Evolutionary conservation across 2,797 vertebrate genomes (phyloP).

Genomic region (Sebastes diaconus): DNA sequence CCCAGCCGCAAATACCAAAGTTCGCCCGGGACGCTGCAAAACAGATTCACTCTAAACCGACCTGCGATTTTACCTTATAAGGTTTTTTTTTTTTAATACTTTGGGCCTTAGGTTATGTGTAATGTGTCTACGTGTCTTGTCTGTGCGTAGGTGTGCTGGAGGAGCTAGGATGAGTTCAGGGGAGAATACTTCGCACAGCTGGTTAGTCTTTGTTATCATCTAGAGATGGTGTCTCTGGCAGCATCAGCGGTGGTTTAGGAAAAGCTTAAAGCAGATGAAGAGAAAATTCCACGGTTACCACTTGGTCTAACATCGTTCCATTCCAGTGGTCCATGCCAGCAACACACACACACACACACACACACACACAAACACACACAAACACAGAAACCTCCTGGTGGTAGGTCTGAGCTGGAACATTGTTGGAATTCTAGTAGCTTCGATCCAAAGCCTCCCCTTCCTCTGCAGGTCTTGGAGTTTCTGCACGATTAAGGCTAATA

Average conservation of each 20-base stretch:
- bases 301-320: slow-evolving; percentile 56
- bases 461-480: slow-evolving; percentile 46
- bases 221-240: slow-evolving; percentile 59
- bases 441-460: slow-evolving; percentile 56
- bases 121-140: slow-evolving; percentile 28
- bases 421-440: slow-evolving; percentile 62
- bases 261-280: slow-evolving; percentile 55
- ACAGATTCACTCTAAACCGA: slow-evolving; percentile 68
- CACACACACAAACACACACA: slow-evolving; percentile 15
- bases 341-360: slow-evolving; percentile 12
- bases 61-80: slow-evolving; percentile 83
- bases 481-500: slow-evolving; percentile 42
- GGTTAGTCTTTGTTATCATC: slow-evolving; percentile 76
- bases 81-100: slow-evolving; percentile 60
- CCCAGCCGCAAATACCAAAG: slow-evolving; percentile 77
- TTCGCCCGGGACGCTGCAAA: slow-evolving; percentile 69
- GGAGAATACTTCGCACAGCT: slow-evolving; percentile 83
- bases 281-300: slow-evolving; percentile 63
- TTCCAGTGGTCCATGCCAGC: slow-evolving; percentile 41
- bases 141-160: slow-evolving; percentile 9
- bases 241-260: slow-evolving; percentile 42
- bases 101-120: slow-evolving; percentile 50
- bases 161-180: slow-evolving; percentile 59
- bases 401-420: slow-evolving; percentile 71
- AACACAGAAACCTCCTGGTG: slow-evolving; percentile 55